Evolutionary conservation across 2,888 invertebrate genomes (phyloP).

Genomic region (Tetropium fuscum): DNA sequence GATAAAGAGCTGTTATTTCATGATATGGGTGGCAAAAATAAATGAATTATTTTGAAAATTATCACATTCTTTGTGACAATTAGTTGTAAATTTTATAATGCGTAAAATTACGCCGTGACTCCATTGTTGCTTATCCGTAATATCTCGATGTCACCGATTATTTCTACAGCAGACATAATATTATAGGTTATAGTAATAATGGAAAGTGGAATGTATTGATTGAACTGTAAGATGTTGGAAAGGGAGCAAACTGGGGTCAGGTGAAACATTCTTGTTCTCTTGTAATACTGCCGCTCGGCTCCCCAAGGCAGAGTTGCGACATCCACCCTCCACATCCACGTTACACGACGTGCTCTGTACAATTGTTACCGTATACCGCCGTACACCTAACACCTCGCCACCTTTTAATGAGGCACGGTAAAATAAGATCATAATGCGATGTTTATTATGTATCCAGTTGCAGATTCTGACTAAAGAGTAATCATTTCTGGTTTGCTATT

Average conservation of each 20-base stretch:
- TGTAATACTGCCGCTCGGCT: slow-evolving; percentile 46
- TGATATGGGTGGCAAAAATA: too few species aligned
- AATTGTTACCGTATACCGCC: slow-evolving; percentile 47
- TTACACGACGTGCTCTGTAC: slow-evolving; percentile 32
- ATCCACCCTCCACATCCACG: slow-evolving; percentile 37
- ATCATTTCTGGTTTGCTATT: background rate
- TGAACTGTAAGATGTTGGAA: slow-evolving; percentile 42
- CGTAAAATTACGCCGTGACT: too few species aligned
- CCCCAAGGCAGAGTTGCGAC: slow-evolving; percentile 38
- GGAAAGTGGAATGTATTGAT: slow-evolving; percentile 51
- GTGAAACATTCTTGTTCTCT: slow-evolving; percentile 41
- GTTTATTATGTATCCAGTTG: slow-evolving; percentile 24
- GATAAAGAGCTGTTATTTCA: too few species aligned
- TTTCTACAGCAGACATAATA: slow-evolving; percentile 27
- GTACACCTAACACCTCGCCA: slow-evolving; percentile 44
- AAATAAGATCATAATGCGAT: slow-evolving; percentile 23
- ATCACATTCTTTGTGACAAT: too few species aligned
- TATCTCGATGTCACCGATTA: background rate
- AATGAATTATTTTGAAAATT: too few species aligned
- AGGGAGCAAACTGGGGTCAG: slow-evolving; percentile 44
- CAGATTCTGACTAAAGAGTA: background rate
- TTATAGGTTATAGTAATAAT: slow-evolving; percentile 34
- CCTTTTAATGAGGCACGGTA: slow-evolving; percentile 46
- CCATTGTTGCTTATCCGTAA: too few species aligned
- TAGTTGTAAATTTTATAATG: too few species aligned